phyloP scores from a whole-genome alignment of 2,888 invertebrate species.

The Gari tellinella region DNA sequence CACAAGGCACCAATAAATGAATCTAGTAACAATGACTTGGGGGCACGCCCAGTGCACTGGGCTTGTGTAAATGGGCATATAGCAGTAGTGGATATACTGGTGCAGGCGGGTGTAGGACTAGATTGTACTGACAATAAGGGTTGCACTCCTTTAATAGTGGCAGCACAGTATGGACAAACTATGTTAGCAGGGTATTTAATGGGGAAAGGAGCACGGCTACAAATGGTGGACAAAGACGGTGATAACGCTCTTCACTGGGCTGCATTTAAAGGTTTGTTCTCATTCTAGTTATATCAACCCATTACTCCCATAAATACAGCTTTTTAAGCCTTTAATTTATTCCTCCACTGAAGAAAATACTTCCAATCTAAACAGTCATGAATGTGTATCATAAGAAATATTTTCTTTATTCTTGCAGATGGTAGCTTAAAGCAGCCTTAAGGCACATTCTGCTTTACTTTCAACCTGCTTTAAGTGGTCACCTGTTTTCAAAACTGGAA shows the following conservation, averaged over 20 bases:
- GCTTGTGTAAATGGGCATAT: conserved; percentile 96
- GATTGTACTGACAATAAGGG: conserved; percentile 95
- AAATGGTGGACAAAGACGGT: conserved; percentile 95
- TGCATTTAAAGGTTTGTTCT: conserved; percentile 90
- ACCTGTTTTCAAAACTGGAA: too few species aligned
- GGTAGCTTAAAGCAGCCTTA: too few species aligned
- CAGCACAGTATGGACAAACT: conserved; percentile 96
- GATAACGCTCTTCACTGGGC: conserved; percentile 98
- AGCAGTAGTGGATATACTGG: conserved; percentile 91
- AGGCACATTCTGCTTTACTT: too few species aligned
- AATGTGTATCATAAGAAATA: too few species aligned
- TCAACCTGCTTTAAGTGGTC: too few species aligned
- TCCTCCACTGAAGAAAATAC: too few species aligned
- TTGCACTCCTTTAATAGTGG: conserved; percentile 93
- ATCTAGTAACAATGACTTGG: conserved; percentile 94
- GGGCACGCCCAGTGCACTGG: conserved; percentile 96
- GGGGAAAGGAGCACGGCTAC: conserved; percentile 94
- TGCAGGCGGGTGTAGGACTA: conserved; percentile 91
- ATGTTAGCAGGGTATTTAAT: conserved; percentile 95
- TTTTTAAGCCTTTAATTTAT: too few species aligned
- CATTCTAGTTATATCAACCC: too few species aligned
- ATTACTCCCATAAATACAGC: too few species aligned
- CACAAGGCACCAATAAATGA: conserved; percentile 91
- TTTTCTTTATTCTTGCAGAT: too few species aligned
- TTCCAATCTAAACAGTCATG: too few species aligned